Base-by-base conservation (phyloP, 2,797 vertebrate genomes). In the Enteromius afrohamiltoni region DNA sequence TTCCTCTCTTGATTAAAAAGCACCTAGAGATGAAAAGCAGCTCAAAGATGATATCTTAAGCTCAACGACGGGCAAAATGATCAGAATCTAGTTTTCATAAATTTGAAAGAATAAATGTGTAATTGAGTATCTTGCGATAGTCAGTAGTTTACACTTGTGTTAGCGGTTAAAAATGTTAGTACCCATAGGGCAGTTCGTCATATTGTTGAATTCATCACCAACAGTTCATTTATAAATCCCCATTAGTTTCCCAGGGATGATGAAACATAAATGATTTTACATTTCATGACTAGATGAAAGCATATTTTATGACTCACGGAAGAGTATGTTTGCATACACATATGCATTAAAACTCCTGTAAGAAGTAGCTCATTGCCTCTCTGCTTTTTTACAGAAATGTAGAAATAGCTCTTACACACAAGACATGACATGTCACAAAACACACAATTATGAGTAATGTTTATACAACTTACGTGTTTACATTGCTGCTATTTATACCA, bases 251-350 rank as follows among this genome's bases (percentile, higher is more conserved):
- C 21, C 3, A 26, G 31, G 51, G 21, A 60, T 17, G 74, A 55
- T 42, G 34, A 60, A 76, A 76, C 51, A 76, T 76, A 42, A 23
- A 75, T 58, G 6, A 51, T 37, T 34, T 75, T 31, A 55, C 55
- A 21, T 34, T 73, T 51, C 17, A n/a, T 74, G 10, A 49, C 23
- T 47, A 23, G n/a, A 31, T 49, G 2, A 73, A 73, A 31, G 45
- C 4, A 1, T 51, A 47, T 29, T 21, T 31, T 10, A 10, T 49
- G 42, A 71, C 23, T 17, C 42, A 71, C 2, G 2, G 23, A 23
- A 10, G 26, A 6, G 23, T 29, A 40, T 40, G 65, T 6, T 40
- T 40, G 40, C 34, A 40, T 3, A n/a, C 4, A 47, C 23, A 19
- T 71, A 47, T 31, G 31, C 26, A 42, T 68, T 6, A 26, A n/a